Base-by-base conservation (phyloP, 1,140 invertebrate genomes). In the Cardiocondyla obscurior region DNA sequence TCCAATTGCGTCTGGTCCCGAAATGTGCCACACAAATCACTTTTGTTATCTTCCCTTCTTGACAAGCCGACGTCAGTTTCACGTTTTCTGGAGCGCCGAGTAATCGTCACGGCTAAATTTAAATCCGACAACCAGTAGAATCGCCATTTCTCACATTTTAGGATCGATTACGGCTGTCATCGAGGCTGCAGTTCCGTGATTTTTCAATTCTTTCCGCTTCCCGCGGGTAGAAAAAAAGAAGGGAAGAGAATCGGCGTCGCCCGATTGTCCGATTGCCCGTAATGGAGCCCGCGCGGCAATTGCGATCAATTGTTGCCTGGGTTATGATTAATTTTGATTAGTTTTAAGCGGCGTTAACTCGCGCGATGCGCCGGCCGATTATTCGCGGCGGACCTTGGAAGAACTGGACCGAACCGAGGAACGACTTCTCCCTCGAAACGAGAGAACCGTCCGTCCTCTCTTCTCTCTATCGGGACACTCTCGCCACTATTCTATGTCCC, bases 281-380 rank as follows among this genome's bases (percentile, higher is more conserved):
- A 79, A 93, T 93, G 90, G 90, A 93, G 92, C 92, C 22, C 39
- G 60, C 91, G 89, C 90, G 91, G 91, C 93, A 94, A 94, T 94
- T 94, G 92, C 90, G 90, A 94, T 94, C 92, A 94, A 94, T 94
- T 93, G 92, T 93, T 93, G 90, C 84, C 88, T 70, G 88, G 91
- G 90, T 94, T 94, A 93, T 93, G 93, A 94, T 94, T 93, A 94
- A 93, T 94, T 94, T 93, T 93, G 92, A 94, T 93, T 94, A 93
- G 91, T 94, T 92, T 91, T 90, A 93, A 93, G 87, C 91, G 83
- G 87, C 90, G 92, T 93, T 93, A 93, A 94, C 92, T 90, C 46
- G 81, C 19, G 6, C 39, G 46, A 77, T 39, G 46, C 55, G 76
- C 57, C 77, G 51, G 51, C 36, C 77, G 77, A 72, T 70, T 70